Evolutionary conservation across 2,888 invertebrate genomes (phyloP), one percentile per base, ranked within the genome.

Genomic region (Apomyelois bistriatella): DNA sequence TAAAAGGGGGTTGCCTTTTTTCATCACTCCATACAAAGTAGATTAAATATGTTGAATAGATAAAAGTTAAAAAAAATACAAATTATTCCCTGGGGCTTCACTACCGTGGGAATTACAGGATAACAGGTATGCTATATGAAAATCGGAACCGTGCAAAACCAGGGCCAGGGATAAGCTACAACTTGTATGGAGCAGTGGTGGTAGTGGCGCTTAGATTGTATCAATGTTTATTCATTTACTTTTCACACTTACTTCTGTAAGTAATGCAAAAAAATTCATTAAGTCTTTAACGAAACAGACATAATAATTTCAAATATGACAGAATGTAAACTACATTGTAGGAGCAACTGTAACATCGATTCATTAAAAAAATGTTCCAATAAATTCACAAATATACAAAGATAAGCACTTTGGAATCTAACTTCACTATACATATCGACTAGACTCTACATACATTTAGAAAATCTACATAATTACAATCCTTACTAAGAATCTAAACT

Each of bases 381-480:
- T 69, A 67, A 65, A 74, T 72, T 75, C 77, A 80, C 78, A 76
- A 75, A 76, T 71, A 73, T 74, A 82, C 71, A 73, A 71, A 67
- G 68, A 77, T 82, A 88, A 88, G 85, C 87, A 79, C 78, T 81
- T 80, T 81, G 76, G 82, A 85, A 82, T 82, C 85, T 87, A 87
- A 79, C 70, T 73, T 79, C 70, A 78, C 79, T 82, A 79, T 79
- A 81, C 74, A 80, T 69, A 67, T 70, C 61, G 70, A 72, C 80
- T 79, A 79, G 73, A 76, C 61, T 56, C 85, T 86, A 86, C 79
- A 67, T 85, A 89, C 88, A 89, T 74, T 86, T 89, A 89, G 82
- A 89, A 89, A 89, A 90, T 88, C 88, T 90, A 90, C 87, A 85
- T 87, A 86, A 85, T 88, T 87, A 88, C 88, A 87, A 82, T 80